Conservation (phyloP, 1,140 invertebrate species). For the Drosophila kikkawai region DNA sequence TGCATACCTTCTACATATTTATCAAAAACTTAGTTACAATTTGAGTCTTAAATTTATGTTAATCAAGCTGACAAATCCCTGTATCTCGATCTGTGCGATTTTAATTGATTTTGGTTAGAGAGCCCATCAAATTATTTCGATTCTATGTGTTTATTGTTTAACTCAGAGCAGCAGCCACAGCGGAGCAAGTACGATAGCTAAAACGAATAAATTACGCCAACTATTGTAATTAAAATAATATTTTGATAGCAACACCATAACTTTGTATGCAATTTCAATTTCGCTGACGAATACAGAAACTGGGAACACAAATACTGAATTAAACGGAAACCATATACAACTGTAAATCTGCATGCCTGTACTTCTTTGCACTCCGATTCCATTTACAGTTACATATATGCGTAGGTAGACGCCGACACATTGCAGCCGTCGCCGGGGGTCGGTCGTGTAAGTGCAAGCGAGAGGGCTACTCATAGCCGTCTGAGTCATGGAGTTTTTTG, state of each 20-base stretch:
- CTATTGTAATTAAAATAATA: constrained; percentile 72
- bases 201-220: constrained; percentile 62
- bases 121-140: constrained; percentile 42
- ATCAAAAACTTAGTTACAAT: constrained; percentile 62
- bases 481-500: constrained; percentile 50
- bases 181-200: constrained; percentile 38
- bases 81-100: constrained; percentile 40
- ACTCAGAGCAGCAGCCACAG: constrained; percentile 29
- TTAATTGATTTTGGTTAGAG: constrained; percentile 44
- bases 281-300: constrained; percentile 36
- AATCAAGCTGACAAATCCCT: constrained; percentile 43
- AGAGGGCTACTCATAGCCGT: constrained; percentile 16
- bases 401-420: constrained; percentile 30
- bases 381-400: constrained; percentile 19
- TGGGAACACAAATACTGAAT: constrained; percentile 62
- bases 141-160: constrained; percentile 47
- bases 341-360: constrained; percentile 48
- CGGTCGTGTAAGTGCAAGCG: constrained; percentile 6
- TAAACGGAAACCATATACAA: constrained; percentile 58
- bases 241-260: constrained; percentile 67
- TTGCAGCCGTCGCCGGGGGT: constrained; percentile 19
- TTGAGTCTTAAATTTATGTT: constrained; percentile 69
- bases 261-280: constrained; percentile 64
- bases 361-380: constrained; percentile 27
- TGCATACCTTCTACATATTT: constrained; percentile 63